These are phyloP conservation scores for Melanotaenia duboulayi DNA, from an alignment of 2,113 vertebrate species.

Conservation along the genomic window DNA sequence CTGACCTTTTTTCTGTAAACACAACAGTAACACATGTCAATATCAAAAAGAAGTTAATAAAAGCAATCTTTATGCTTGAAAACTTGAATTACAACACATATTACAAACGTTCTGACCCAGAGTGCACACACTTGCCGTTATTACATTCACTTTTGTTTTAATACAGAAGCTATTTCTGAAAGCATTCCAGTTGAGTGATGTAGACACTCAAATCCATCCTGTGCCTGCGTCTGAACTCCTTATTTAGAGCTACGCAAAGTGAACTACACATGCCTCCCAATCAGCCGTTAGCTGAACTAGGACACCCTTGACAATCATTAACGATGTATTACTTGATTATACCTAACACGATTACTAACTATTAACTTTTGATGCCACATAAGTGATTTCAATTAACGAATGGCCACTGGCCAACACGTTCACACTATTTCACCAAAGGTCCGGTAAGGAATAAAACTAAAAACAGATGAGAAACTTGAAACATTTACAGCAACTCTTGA, in stretches of 20 bases:
- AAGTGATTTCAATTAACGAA: not conserved
- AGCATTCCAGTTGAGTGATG: slow-evolving; percentile 85
- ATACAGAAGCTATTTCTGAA: slow-evolving; percentile 85
- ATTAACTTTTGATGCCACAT: not conserved
- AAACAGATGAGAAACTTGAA: not conserved
- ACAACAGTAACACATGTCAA: not conserved
- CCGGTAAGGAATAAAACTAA: not conserved
- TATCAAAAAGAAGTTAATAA: not conserved
- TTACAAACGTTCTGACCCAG: slow-evolving; percentile 17
- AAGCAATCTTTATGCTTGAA: not conserved
- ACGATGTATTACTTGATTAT: not conserved
- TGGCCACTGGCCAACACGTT: not conserved
- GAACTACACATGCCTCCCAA: slow-evolving; percentile 75
- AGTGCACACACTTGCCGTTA: slow-evolving; percentile 30
- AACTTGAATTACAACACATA: not conserved
- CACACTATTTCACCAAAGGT: not conserved
- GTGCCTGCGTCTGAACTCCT: slow-evolving; percentile 76
- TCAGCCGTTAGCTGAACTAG: slow-evolving; percentile 61
- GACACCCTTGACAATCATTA: slow-evolving; percentile 39
- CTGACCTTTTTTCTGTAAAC: not conserved
- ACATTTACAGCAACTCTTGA: not conserved
- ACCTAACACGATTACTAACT: not conserved
- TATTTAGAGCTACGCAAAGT: slow-evolving; percentile 82
- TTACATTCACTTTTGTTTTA: slow-evolving; percentile 79
- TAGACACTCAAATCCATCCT: slow-evolving; percentile 72